Base-by-base conservation (phyloP, 1,140 invertebrate species). In the Heliothis virescens region DNA sequence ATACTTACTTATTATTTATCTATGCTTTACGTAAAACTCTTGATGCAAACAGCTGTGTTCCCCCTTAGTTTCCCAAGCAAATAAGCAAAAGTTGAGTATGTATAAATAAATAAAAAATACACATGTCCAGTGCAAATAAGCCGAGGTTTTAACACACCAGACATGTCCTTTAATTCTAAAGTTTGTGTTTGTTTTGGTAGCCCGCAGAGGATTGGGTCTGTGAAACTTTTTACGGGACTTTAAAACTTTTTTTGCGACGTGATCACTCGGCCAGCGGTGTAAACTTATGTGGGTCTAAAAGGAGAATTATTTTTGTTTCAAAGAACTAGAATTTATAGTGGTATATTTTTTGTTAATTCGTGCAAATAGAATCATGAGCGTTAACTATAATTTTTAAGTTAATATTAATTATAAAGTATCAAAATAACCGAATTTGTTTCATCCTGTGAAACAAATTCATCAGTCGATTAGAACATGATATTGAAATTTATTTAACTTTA, bases 241-340 rank as follows among this genome's bases (percentile, higher is more conserved):
- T 74, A 47, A 57, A 60, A 74, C 10, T 77, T 77, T 77, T 67
- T 78, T 69, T 78, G 62, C 62, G 26, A 78, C 63, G 75, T 78
- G 75, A 69, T 67, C 75, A 65, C 74, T 67, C 62, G 75, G 12
- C 29, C 69, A n/a, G 62, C n/a, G 62, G 74, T 75, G 41, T 18
- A 75, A 76, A 65, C 74, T 76, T 76, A 63, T 52, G 74, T 65
- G 34, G 34, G 59, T 69, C n/a, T 15, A 52, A 63, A 65, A 76
- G 10, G n/a, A 76, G 59, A 76, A 76, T 62, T 75, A 73, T 59
- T 57, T 59, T 74, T 57, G 50, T 72, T 57, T 16, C 26, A 12
- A 53, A 72, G 48, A 72, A 72, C 50, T 29, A 26, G 69, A 72
- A 55, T 72, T 53, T 72, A 72, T 53, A 69, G 65, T 53, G 16